Base-by-base conservation (phyloP, 2,888 invertebrate species). In the Leucoptera coffeella region DNA sequence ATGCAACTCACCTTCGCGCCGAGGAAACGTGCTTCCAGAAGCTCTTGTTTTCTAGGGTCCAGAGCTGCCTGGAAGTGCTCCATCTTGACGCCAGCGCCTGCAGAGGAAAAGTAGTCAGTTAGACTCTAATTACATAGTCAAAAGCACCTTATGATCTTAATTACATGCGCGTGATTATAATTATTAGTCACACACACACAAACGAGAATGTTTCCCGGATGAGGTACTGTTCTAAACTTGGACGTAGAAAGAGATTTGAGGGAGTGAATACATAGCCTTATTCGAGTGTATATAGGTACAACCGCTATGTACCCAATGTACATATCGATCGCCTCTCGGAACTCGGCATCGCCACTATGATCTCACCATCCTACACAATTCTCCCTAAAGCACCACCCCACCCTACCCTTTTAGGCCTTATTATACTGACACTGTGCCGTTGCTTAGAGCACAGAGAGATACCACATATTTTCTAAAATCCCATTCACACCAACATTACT, bases 41-140 rank as follows among this genome's bases (percentile, higher is more conserved):
- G 82, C 80, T 96, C 95, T 78, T 95, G 94, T 78, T 95, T 96
- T 72, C 95, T 84, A 69, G 95, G 94, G 80, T 96, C 95, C 75
- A 96, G 80, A 77, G 87, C 85, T 76, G 90, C 83, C 78, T 90
- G 90, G 82, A 91, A 89, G 75, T 90, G 89, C 80, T 92, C 91
- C 91, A 92, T 91, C 81, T 85, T 86, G 81, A 85, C 84, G 81
- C 84, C 85, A 82, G 83, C 84, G 80, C 84, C 85, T 85, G 76
- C 45, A 36, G 43, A 54, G n/a, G n/a, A n/a, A n/a, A n/a, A n/a
- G n/a, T n/a, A n/a, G n/a, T n/a, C n/a, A n/a, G n/a, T n/a, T n/a
- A n/a, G n/a, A n/a, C n/a, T n/a, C n/a, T n/a, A n/a, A n/a, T n/a
- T n/a, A n/a, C n/a, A n/a, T n/a, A n/a, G n/a, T n/a, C n/a, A n/a